These are phyloP conservation scores for Lingula anatina DNA, from an alignment of 2,888 invertebrate species.

Conservation along the genomic window DNA sequence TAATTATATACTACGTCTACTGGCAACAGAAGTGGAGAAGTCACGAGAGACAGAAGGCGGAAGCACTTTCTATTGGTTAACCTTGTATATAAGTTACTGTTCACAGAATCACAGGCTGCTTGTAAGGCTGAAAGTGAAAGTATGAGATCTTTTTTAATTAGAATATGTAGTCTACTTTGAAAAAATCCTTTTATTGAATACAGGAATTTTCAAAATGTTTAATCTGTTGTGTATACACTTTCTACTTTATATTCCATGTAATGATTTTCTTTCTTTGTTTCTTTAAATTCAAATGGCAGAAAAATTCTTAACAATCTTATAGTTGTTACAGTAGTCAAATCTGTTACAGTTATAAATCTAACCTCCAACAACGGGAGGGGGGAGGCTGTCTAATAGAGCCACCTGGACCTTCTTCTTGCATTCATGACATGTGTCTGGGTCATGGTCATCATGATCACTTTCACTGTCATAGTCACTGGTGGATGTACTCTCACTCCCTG, in stretches of 20 bases:
- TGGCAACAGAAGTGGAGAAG: slow-evolving; percentile 82
- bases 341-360: no score
- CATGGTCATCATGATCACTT: slow-evolving; percentile 9
- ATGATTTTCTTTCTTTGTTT: no score
- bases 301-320: no score
- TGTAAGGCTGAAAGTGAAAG: slow-evolving; percentile 64
- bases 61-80: slow-evolving; percentile 78
- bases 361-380: slow-evolving; percentile 68
- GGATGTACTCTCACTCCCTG: background rate
- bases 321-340: no score
- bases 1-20: slow-evolving; percentile 67
- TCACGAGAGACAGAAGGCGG: slow-evolving; percentile 71
- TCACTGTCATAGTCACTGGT: slow-evolving; percentile 9
- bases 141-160: background rate
- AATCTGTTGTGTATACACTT: no score
- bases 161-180: no score
- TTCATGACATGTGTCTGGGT: slow-evolving; percentile 67
- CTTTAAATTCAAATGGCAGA: no score
- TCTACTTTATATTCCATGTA: no score
- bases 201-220: no score
- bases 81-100: slow-evolving; percentile 86
- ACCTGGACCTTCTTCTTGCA: slow-evolving; percentile 85
- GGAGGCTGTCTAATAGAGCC: slow-evolving; percentile 76
- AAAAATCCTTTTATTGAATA: no score
- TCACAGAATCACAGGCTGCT: slow-evolving; percentile 87